Percentiles rank a stretch among this genome's conserved stretches.
phyloP scores from a whole-genome alignment of 2,888 invertebrate species.

The Dusona sp. region DNA sequence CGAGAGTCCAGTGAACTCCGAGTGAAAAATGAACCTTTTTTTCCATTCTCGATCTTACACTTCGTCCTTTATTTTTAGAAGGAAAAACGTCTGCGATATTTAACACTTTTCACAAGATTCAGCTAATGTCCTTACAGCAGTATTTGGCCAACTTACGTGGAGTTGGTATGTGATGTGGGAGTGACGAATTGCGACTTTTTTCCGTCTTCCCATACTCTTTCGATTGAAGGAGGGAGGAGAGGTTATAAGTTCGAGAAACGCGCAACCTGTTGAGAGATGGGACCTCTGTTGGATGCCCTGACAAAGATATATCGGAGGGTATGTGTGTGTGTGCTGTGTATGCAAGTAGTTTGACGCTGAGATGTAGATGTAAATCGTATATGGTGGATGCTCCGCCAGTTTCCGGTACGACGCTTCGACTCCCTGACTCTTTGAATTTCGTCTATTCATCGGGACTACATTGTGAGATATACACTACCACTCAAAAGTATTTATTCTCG shows the following conservation, averaged over 20 bases:
- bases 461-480: not conserved
- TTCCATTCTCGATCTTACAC: conserved; percentile 38
- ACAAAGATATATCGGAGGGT: conserved; percentile 18
- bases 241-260: conserved; percentile 78
- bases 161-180: not conserved
- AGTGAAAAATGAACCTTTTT: not conserved
- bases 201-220: not conserved
- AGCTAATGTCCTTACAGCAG: not conserved
- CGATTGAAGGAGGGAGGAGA: conserved; percentile 12
- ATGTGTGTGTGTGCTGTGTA: not conserved
- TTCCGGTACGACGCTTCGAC: conserved; percentile 77
- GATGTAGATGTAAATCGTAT: conserved; percentile 16
- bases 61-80: conserved; percentile 67
- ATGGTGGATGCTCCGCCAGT: conserved; percentile 66
- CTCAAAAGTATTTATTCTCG: not conserved
- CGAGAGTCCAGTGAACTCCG: conserved; percentile 35
- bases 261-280: conserved; percentile 81
- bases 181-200: not conserved
- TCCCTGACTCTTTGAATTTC: conserved; percentile 61
- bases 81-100: conserved; percentile 44
- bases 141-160: not conserved
- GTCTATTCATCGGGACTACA: conserved; percentile 46
- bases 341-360: conserved; percentile 5
- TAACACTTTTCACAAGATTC: conserved; percentile 50
- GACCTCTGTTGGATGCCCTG: conserved; percentile 52